Base-by-base conservation (phyloP, 2,797 vertebrate genomes). In the Lepilemur ruficaudatus region DNA sequence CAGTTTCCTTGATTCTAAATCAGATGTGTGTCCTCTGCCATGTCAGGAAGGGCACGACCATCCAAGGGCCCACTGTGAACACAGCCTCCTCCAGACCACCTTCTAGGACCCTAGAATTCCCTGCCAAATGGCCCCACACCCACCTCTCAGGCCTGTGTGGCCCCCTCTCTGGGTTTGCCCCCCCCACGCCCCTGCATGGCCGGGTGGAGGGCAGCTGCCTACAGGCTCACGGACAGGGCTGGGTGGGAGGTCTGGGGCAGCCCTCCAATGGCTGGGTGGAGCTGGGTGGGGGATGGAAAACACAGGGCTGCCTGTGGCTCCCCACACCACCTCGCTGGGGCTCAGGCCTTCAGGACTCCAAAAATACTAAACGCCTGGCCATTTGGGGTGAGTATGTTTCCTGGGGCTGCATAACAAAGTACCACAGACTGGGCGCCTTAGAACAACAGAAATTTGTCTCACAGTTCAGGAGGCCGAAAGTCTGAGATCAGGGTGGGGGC, bases 321-420 rank as follows among this genome's bases (percentile, higher is more conserved):
- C 52, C 32, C 55, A 10, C 3, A 28, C 28, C 18, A 2, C 73
- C 43, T 5, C 1, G 0, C 1, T 3, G 30, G 59, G 48, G 35
- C 30, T 92, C 80, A 32, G 79, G 55, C 57, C 46, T 59, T 52
- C 38, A 48, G 48, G 43, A 81, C 50, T 5, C 41, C 22, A 6
- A 9, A 48, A 32, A 35, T 18, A 28, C 48, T 61, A 67, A 61
- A 61, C n/a, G 35, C 38, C 15, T 38, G 91, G 38, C 48, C 48
- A 12, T 23, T 63, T 17, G 61, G 28, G 7, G 20, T 10, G 18
- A 13, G 70, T 18, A 4, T 63, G 46, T 67, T 38, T 87, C 81
- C 78, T 28, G 7, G 73, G 41, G 18, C 72, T 78, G 25, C 23
- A 11, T 59, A 52, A 78, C 25, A 25, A 61, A 48, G 14, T 7